phyloP scores from a whole-genome alignment of 2,888 invertebrate species.

The Sminthurides aquaticus region DNA sequence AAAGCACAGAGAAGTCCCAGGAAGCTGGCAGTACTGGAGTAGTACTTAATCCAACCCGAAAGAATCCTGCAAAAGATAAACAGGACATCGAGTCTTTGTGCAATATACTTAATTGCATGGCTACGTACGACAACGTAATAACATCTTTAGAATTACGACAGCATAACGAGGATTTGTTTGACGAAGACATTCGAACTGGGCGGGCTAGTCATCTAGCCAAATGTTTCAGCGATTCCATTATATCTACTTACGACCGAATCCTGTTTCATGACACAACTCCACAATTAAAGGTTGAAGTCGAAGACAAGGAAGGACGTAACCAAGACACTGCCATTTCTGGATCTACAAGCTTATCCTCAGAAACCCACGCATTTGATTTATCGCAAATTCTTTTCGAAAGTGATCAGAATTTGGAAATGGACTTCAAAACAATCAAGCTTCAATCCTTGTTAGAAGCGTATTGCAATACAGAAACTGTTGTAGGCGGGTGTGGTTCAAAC shows the following conservation, averaged over 20 bases:
- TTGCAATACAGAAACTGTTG: conserved; percentile 19
- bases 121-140: neutral
- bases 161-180: conserved; percentile 2
- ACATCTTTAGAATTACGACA: neutral
- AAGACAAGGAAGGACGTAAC: too few species aligned
- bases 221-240: neutral
- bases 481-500: conserved; percentile 11
- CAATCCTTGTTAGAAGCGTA: conserved; percentile 28
- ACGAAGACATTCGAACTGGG: conserved; percentile 9
- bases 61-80: neutral
- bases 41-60: neutral
- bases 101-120: neutral
- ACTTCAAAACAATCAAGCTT: conserved; percentile 16
- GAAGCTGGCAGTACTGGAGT: too few species aligned
- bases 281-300: neutral
- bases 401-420: conserved; percentile 24
- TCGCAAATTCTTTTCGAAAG: conserved; percentile 26
- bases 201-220: neutral
- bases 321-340: too few species aligned
- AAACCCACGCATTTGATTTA: too few species aligned
- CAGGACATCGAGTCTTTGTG: neutral
- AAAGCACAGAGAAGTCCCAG: neutral
- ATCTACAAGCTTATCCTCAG: too few species aligned
- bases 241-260: neutral
- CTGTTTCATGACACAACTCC: neutral